Evolutionary conservation across 2,113 vertebrate species (phyloP), one percentile per base, ranked within the genome.

Genomic region (Dasyornis broadbenti): DNA sequence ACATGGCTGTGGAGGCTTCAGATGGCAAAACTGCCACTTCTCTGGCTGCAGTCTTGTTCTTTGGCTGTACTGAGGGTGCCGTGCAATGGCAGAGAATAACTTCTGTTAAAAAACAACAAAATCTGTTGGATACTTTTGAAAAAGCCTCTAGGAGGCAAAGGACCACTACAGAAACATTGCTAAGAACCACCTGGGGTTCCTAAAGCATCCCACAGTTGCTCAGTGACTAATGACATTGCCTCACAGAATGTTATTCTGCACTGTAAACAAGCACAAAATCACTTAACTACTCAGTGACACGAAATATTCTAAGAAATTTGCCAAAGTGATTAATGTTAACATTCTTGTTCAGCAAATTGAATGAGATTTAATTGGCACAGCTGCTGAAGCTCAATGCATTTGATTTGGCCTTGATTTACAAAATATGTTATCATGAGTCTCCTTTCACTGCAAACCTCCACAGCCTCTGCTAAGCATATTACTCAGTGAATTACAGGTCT

Each of bases 361-460:
- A 66, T 70, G 83, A 79, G 92, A 56, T 91, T 89, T 95, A 92
- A 89, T 82, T 89, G 92, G 81, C 69, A 75, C 89, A 89, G 91
- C 92, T 94, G 94, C 90, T 81, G 85, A n/a, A 72, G 53, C 90
- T 95, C 78, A 68, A 9, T 56, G 78, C 49, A 7, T 93, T 85
- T 90, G 90, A 87, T 93, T 87, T 94, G 92, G 68, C 79, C 95
- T 59, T 11, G 2, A 65, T 93, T 93, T 92, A 77, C 64, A 35
- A 82, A 90, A 71, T 61, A 3, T 33, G 30, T 82, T 66, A 54
- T 31, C 44, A 20, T 13, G 18, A 95, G 63, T 47, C 31, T 60
- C 30, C 59, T 73, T 71, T 40, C 73, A 6, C 4, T 44, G 56
- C 3, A 13, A 82, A 73, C n/a, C 72, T 66, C 54, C 16, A 6